A percentile compares a stretch with the other conserved stretches of the same genome.
Evolutionary conservation across 1,140 invertebrate species (phyloP).

Genomic region (Kradibia gibbosae): DNA sequence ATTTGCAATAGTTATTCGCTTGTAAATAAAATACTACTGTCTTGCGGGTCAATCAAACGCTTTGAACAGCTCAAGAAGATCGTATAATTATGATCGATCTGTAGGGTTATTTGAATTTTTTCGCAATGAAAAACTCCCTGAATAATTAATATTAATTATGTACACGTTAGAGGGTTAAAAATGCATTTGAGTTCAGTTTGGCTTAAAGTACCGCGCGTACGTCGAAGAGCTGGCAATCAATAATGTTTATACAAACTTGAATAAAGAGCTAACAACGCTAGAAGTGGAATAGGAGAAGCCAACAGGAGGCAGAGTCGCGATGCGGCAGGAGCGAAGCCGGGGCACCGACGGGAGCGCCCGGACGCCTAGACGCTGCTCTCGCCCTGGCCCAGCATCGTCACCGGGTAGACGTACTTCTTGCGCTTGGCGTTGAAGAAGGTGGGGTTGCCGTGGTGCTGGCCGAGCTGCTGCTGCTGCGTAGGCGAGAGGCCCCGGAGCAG

Average conservation of each 20-base stretch:
- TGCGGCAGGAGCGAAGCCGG: too few species aligned
- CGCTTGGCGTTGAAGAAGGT: conserved; percentile 75
- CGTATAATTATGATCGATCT: too few species aligned
- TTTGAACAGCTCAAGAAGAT: too few species aligned
- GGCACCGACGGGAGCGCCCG: too few species aligned
- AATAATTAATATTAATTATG: neutral
- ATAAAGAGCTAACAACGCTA: neutral
- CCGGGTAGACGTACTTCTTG: conserved; percentile 77
- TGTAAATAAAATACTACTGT: too few species aligned
- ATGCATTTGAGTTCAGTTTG: neutral
- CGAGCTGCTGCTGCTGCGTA: conserved; percentile 64
- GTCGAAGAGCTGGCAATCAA: neutral
- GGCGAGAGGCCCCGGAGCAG: conserved; percentile 73
- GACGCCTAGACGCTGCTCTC: conserved; percentile 74
- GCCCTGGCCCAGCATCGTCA: conserved; percentile 71
- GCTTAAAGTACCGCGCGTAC: neutral
- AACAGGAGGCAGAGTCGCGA: neutral
- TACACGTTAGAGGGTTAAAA: neutral
- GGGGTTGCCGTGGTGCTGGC: conserved; percentile 58
- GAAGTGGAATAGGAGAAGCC: too few species aligned
- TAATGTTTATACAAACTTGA: neutral
- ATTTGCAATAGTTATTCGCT: too few species aligned
- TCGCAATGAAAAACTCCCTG: neutral
- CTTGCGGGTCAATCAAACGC: too few species aligned
- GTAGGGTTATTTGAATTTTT: neutral